Evolutionary conservation across 2,888 invertebrate species (phyloP).

Genomic region (Drosophila infuscata): DNA sequence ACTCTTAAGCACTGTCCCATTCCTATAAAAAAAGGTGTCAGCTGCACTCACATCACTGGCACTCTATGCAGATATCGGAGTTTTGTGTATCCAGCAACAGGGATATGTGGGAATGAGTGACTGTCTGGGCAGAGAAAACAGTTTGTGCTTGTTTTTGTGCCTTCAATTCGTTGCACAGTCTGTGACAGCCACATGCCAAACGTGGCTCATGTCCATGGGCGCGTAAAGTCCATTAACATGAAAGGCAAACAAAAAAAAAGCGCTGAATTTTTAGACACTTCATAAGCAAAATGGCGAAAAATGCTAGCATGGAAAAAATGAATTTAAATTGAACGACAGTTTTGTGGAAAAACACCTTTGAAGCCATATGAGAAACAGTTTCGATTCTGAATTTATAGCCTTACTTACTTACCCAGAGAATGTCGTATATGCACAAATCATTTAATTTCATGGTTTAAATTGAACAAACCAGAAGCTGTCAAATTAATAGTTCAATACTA

Average conservation of each 20-base stretch:
- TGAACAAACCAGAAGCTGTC: neutral
- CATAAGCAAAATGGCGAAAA: constrained; percentile 57
- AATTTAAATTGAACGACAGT: constrained; percentile 45
- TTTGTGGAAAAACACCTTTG: constrained; percentile 30
- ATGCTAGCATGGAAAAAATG: constrained; percentile 2
- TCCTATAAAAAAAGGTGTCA: constrained; percentile 49
- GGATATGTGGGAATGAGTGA: constrained; percentile 4
- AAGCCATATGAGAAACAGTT: constrained; percentile 23
- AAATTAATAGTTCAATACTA: neutral
- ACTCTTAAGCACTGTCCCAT: constrained; percentile 39
- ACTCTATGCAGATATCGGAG: constrained; percentile 46
- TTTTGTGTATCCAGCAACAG: constrained; percentile 23
- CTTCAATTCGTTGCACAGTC: constrained; percentile 23
- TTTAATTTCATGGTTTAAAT: constrained; percentile 9
- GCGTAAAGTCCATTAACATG: constrained; percentile 77
- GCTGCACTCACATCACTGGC: constrained; percentile 48
- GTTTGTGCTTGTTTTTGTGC: constrained; percentile 12
- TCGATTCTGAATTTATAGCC: constrained; percentile 21
- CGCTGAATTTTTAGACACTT: constrained; percentile 67
- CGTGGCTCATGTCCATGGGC: constrained; percentile 54
- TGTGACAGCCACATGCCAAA: constrained; percentile 3
- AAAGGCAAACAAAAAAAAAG: constrained; percentile 74
- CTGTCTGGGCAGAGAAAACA: constrained; percentile 11
- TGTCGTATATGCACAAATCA: constrained; percentile 6
- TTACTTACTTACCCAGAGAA: neutral